Evolutionary conservation across 2,797 vertebrate species (phyloP), one percentile per base, ranked within the genome.

Genomic region (Calcarius lapponicus): DNA sequence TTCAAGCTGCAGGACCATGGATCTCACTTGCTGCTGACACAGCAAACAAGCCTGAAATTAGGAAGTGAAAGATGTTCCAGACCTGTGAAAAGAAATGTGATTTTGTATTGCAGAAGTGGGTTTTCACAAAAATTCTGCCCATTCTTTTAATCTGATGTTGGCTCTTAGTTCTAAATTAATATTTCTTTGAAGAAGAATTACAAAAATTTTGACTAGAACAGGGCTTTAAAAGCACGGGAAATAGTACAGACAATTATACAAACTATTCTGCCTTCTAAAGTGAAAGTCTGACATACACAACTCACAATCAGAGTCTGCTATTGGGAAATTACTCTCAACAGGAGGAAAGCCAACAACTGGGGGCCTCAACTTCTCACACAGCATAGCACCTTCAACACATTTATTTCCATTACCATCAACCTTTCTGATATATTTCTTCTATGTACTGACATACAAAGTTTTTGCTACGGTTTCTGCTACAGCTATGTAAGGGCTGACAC

Each of bases 21-120:
- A 93, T 76, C 86, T 84, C 79, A 81, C 94, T 76, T 91, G 85
- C 85, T 88, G 48, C 75, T 79, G 56, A 85, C 84, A 79, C 0
- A 85, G 40, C 62, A 96, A 91, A 91, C 53, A 72, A 74, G 34
- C 2, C 38, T 79, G 56, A 82, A 85, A 92, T 76, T 53, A 80
- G 69, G 42, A 91, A 96, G 78, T 45, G 53, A 83, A 92, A 91
- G 28, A 48, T 56, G 24, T 74, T 87, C 50, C 50, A 67, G n/a
- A 32, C 12, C 62, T 67, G 20, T 60, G 47, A 91, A 94, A 78
- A 81, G 9, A 73, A 50, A 67, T 1, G 14, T 32, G 8, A 65
- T 29, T 91, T 72, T 57, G 38, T 11, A 61, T 6, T 65, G 22
- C 16, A 47, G 17, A 34, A 61, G 11, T 18, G 11, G 7, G 21